These are phyloP conservation scores for Alcedo atthis DNA, from an alignment of 2,797 vertebrate genomes.

Conservation along the genomic window DNA sequence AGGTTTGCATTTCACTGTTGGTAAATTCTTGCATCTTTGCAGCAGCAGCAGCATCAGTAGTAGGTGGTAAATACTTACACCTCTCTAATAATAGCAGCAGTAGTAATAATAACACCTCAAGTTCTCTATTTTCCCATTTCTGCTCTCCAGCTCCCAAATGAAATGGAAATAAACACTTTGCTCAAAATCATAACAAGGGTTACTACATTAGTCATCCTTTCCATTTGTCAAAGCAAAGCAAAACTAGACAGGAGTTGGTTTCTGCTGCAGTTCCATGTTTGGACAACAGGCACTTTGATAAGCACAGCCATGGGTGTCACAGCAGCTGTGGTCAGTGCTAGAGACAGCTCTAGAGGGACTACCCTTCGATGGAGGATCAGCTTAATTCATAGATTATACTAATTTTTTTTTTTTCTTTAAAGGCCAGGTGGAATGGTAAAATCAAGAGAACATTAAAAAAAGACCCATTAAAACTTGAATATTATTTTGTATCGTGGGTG, in stretches of 20 bases:
- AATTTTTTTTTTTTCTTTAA: neutral
- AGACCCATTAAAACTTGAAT: neutral
- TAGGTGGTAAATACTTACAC: neutral
- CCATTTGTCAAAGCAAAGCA: neutral
- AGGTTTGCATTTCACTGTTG: neutral
- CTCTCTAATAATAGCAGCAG: neutral
- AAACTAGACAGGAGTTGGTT: neutral
- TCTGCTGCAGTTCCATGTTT: neutral
- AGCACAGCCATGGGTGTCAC: fast-evolving
- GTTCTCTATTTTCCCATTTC: neutral
- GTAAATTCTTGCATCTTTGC: neutral
- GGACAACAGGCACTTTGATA: neutral
- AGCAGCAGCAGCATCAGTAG: neutral
- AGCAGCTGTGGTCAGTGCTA: no score
- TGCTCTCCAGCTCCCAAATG: neutral
- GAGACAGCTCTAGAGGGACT: neutral
- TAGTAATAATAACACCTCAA: neutral
- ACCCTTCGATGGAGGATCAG: neutral
- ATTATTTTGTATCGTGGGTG: neutral
- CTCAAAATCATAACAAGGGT: neutral
- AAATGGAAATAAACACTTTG: neutral
- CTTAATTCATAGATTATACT: neutral
- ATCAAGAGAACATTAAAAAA: neutral
- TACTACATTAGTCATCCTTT: neutral
- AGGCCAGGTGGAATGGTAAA: neutral